Conservation (phyloP, 1,140 invertebrate genomes). For the Leptoteleia sp. region DNA sequence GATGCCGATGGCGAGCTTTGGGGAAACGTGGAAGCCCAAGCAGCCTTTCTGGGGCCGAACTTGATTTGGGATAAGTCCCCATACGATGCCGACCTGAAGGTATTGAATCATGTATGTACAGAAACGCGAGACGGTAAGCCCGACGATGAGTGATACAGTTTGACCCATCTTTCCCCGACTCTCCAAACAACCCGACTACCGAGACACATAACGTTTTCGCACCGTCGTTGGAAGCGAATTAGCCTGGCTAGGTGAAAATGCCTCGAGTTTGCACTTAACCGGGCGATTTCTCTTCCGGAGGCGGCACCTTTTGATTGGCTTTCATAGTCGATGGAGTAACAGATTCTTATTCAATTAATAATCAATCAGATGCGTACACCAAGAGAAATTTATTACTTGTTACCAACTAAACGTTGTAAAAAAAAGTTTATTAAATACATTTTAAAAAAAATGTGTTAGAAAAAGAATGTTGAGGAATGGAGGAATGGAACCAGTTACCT, state of each 20-base stretch:
- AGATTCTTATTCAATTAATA: no score
- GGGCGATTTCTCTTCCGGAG: no score
- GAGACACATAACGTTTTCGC: slow-evolving; percentile 10
- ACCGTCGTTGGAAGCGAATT: background rate
- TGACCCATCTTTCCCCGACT: slow-evolving; percentile 39
- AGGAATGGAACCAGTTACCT: no score
- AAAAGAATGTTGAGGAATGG: no score
- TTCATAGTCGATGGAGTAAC: no score
- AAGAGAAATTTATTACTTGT: no score
- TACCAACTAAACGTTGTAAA: no score
- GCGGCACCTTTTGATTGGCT: no score
- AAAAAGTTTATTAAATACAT: no score
- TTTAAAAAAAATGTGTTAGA: no score
- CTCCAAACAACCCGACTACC: slow-evolving; percentile 15
- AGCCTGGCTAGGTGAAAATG: background rate
- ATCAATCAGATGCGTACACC: no score
- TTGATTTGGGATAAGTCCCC: slow-evolving; percentile 94
- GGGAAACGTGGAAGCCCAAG: slow-evolving; percentile 92
- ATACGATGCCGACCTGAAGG: slow-evolving; percentile 96
- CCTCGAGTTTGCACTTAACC: no score
- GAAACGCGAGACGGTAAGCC: slow-evolving; percentile 78
- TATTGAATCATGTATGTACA: slow-evolving; percentile 85
- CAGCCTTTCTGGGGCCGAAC: slow-evolving; percentile 95
- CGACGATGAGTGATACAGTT: slow-evolving; percentile 62
- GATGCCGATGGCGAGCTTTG: slow-evolving; percentile 92